Evolutionary conservation across 2,888 invertebrate species (phyloP).

Genomic region (Neelides folsomi): DNA sequence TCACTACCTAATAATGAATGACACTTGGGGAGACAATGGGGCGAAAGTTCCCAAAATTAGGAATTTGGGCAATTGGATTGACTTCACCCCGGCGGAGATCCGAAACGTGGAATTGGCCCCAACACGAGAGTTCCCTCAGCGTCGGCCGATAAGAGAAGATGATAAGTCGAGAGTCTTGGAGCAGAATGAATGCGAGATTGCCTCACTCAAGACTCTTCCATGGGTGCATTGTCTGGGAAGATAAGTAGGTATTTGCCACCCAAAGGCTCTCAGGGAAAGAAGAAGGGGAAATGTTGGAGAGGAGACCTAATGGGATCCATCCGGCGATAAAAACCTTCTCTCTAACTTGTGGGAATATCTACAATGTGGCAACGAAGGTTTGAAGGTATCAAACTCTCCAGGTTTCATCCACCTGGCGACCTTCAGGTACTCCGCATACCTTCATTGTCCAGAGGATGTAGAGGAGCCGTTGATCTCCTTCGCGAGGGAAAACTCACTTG

Average conservation of each 20-base stretch:
- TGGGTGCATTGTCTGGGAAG: too few species aligned
- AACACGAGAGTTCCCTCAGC: not conserved
- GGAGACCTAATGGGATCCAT: conserved; percentile 8
- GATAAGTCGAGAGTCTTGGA: not conserved
- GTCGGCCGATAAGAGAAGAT: not conserved
- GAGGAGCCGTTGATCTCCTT: too few species aligned
- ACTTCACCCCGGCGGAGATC: too few species aligned
- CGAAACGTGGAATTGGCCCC: too few species aligned
- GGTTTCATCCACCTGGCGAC: conserved; percentile 9
- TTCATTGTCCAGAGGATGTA: too few species aligned
- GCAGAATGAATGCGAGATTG: conserved; percentile 5
- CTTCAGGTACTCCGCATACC: conserved; percentile 2
- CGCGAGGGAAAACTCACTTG: too few species aligned
- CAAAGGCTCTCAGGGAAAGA: not conserved
- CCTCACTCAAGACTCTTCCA: conserved; percentile 2
- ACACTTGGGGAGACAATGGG: too few species aligned
- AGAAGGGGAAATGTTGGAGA: not conserved
- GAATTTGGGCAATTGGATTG: too few species aligned
- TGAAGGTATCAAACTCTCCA: not conserved
- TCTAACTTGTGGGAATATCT: not conserved
- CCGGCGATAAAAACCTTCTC: conserved; percentile 6
- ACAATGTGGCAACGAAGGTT: conserved; percentile 2
- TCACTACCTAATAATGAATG: too few species aligned
- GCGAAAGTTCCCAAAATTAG: too few species aligned
- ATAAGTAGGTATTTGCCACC: not conserved